Evolutionary conservation across 1,140 invertebrate genomes (phyloP), one percentile per base, ranked within the genome.

Genomic region (Microplitis mediator): DNA sequence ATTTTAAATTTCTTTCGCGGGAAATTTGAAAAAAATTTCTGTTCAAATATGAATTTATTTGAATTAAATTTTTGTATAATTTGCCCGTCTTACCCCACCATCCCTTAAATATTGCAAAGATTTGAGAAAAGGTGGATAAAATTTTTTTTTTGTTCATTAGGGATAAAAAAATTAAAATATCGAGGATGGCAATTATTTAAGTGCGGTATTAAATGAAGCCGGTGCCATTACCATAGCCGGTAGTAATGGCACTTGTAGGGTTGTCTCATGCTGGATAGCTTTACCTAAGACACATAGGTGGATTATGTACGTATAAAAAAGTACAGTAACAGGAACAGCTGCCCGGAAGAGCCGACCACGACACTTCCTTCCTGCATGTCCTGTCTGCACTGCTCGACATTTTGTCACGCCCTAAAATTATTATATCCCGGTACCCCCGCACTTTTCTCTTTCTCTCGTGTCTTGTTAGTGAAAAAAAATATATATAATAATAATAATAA

Each of bases 291-390:
- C 4, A 83, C 81, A 85, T 80, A 36, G 39, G 39, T 45, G 14
- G 45, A 23, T 51, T 62, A 45, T 31, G 31, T 54, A 0, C 16
- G 11, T 62, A 52, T 34, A 62, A 32, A 31, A 39, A 14, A 35
- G 14, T 50, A 3, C n/a, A 60, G 52, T 13, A 75, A n/a, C 50
- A 80, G 74, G 72, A 79, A 80, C 84, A 87, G 83, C 85, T 86
- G 84, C 77, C 84, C 84, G 85, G 85, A 86, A 86, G 86, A 86
- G 80, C 80, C 64, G 82, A 86, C 86, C 86, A 76, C 85, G 84
- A 85, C 81, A 85, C 85, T 86, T 87, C 86, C 86, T 86, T 86
- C 85, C 86, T 85, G 79, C 73, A 75, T 77, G 78, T 86, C 79
- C 76, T 81, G 74, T 64, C 65, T 75, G 66, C 4, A 45, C 34